Evolutionary conservation across 2,797 vertebrate genomes (phyloP).

Genomic region (Podarcis lilfordi): DNA sequence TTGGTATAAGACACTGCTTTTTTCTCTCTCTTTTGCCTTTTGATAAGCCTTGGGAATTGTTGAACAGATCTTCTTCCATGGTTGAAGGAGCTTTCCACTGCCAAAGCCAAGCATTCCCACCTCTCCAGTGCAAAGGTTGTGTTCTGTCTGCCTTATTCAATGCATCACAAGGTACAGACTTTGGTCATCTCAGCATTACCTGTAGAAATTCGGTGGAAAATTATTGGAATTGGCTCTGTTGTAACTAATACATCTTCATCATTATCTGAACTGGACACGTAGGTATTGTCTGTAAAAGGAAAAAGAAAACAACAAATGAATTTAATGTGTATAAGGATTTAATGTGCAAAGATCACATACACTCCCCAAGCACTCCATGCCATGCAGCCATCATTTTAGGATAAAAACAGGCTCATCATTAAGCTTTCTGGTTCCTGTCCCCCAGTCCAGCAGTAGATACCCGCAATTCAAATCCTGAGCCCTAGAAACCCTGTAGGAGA

Average conservation of each 20-base stretch:
- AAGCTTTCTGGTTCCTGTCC: not conserved
- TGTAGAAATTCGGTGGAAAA: conserved; percentile 90
- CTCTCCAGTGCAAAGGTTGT: not conserved
- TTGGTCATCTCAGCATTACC: conserved; percentile 73
- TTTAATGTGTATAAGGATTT: not conserved
- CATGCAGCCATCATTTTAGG: not conserved
- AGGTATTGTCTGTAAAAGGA: conserved; percentile 86
- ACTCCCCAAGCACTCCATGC: not conserved
- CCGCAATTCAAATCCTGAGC: no score
- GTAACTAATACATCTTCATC: conserved; percentile 91
- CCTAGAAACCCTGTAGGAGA: no score
- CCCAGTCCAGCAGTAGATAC: not conserved
- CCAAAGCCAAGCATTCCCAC: not conserved
- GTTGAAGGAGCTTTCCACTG: not conserved
- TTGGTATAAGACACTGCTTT: not conserved
- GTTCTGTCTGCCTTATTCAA: conserved; percentile 14
- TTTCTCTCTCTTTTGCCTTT: not conserved
- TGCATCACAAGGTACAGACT: conserved; percentile 8
- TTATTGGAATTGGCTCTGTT: conserved; percentile 89
- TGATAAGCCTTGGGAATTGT: not conserved
- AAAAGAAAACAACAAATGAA: conserved; percentile 52
- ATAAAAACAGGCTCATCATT: not conserved
- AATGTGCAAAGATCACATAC: not conserved
- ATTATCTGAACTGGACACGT: conserved; percentile 91
- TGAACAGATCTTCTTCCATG: not conserved